These are phyloP conservation scores for Nylanderia fulva DNA, from an alignment of 1,140 invertebrate genomes.

Conservation along the genomic window DNA sequence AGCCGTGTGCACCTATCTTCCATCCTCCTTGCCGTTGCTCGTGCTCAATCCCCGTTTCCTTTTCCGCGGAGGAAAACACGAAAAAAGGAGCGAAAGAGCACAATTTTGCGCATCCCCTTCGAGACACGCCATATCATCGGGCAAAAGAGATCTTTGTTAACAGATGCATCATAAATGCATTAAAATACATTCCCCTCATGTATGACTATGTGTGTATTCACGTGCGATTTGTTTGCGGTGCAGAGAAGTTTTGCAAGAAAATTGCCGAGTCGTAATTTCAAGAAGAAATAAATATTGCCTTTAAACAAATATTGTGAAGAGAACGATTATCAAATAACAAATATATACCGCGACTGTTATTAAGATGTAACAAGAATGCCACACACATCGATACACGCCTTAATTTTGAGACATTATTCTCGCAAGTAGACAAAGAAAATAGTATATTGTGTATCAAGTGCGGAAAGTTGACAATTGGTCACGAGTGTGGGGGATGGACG, in stretches of 20 bases:
- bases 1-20: slow-evolving; percentile 52
- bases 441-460: too few relatives aligned
- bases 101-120: slow-evolving; percentile 20
- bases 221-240: slow-evolving; percentile 27
- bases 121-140: slow-evolving; percentile 2
- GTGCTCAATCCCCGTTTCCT: slow-evolving; percentile 9
- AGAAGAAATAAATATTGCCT: too few relatives aligned
- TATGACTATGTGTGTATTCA: slow-evolving; percentile 19
- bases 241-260: background rate
- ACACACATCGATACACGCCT: background rate
- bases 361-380: background rate
- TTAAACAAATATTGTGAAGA: slow-evolving; percentile 19
- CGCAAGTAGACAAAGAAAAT: background rate
- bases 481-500: too few relatives aligned
- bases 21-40: slow-evolving; percentile 1
- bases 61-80: background rate
- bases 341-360: background rate
- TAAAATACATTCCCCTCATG: slow-evolving; percentile 24
- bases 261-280: slow-evolving; percentile 18
- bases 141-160: slow-evolving; percentile 15
- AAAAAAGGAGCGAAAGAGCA: slow-evolving; percentile 1
- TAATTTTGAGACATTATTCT: background rate
- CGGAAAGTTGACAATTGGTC: too few relatives aligned
- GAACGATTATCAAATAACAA: background rate
- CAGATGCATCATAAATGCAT: slow-evolving; percentile 57